Percentiles rank a stretch among this genome's conserved stretches.
Evolutionary conservation across 2,113 vertebrate species (phyloP).

Genomic region (Melanostigma gelatinosum): DNA sequence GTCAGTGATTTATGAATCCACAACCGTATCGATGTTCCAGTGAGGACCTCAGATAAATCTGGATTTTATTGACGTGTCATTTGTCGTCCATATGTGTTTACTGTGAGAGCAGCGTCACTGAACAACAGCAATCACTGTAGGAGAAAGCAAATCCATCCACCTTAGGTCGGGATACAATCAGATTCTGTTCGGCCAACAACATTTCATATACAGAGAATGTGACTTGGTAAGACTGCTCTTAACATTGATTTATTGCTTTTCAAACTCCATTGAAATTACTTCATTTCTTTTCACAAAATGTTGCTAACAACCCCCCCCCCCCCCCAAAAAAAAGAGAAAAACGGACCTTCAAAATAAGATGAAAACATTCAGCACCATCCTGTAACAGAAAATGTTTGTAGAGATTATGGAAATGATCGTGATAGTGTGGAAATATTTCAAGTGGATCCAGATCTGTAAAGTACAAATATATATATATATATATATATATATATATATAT

Average conservation of each 20-base stretch:
- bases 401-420: background rate
- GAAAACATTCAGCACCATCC: background rate
- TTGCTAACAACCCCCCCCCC: no score
- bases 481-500: no score
- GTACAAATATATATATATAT: background rate
- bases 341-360: background rate
- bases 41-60: constrained; percentile 4
- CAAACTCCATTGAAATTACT: background rate
- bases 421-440: background rate
- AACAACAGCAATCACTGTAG: background rate
- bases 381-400: background rate
- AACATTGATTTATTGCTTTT: background rate
- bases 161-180: background rate
- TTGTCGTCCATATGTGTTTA: background rate
- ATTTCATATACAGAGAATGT: background rate
- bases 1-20: constrained; percentile 12
- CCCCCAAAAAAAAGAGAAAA: background rate
- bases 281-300: background rate
- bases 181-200: background rate
- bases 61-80: constrained; percentile 3
- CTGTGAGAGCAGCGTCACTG: background rate
- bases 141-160: background rate
- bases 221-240: background rate
- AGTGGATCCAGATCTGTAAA: background rate
- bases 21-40: background rate